Conservation (phyloP, 2,113 vertebrate species). For the Engraulis encrasicolus region DNA sequence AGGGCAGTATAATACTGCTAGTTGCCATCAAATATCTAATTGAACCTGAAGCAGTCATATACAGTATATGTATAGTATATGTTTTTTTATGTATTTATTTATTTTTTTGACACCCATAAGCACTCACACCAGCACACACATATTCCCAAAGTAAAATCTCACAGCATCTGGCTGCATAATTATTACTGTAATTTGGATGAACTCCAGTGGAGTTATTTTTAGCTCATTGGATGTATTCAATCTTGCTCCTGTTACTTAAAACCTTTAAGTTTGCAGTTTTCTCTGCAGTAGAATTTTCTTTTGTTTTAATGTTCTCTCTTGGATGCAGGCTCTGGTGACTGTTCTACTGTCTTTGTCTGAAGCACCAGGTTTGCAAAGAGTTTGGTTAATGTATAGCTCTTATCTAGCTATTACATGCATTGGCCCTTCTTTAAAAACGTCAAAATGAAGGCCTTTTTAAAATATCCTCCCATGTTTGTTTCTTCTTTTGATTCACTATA, state of each 20-base stretch:
- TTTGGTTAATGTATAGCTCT: background rate
- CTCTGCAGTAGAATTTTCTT: background rate
- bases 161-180: too few relatives aligned
- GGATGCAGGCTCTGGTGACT: background rate
- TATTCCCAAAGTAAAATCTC: too few relatives aligned
- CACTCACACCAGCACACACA: too few relatives aligned
- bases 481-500: background rate
- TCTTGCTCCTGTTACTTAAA: conserved; percentile 5
- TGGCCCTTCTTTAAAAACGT: background rate
- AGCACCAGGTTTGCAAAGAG: background rate
- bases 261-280: background rate
- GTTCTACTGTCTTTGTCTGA: background rate
- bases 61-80: too few relatives aligned
- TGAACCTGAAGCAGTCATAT: too few relatives aligned
- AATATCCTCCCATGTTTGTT: too few relatives aligned
- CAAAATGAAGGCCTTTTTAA: background rate
- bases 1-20: too few relatives aligned
- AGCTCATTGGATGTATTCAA: background rate
- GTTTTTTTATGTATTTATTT: too few relatives aligned
- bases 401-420: background rate
- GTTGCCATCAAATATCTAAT: too few relatives aligned
- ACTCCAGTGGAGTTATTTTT: too few relatives aligned
- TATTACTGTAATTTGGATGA: too few relatives aligned
- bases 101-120: too few relatives aligned
- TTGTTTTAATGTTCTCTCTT: conserved; percentile 1